Evolutionary conservation across 2,113 vertebrate genomes (phyloP).

Genomic region (Fregata magnificens): DNA sequence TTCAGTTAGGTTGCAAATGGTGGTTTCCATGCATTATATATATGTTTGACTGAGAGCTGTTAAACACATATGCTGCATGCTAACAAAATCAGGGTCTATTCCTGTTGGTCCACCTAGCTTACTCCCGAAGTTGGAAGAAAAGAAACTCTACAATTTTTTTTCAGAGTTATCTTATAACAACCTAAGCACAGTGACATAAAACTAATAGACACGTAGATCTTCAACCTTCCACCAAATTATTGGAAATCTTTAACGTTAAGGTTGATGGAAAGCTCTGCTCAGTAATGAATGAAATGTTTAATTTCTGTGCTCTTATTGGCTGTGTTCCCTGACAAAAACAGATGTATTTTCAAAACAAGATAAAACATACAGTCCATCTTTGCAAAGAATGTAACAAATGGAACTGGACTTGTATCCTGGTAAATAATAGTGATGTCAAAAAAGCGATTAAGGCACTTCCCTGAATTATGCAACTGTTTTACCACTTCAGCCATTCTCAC

Average conservation of each 20-base stretch:
- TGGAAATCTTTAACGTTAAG: slow-evolving; percentile 61
- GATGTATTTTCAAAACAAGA: slow-evolving; percentile 56
- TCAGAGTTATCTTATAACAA: not conserved
- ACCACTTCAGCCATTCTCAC: not conserved
- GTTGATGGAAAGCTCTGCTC: slow-evolving; percentile 52
- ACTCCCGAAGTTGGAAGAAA: not conserved
- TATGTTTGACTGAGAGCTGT: not conserved
- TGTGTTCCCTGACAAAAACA: slow-evolving; percentile 57
- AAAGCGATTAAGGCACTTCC: slow-evolving; percentile 47
- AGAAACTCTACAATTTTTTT: not conserved
- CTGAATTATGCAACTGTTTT: slow-evolving; percentile 42
- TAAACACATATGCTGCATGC: not conserved
- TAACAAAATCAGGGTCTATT: not conserved
- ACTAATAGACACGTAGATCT: slow-evolving; percentile 44
- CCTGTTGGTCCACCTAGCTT: not conserved
- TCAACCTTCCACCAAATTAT: slow-evolving; percentile 43
- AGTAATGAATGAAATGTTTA: slow-evolving; percentile 40
- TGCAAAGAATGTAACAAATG: slow-evolving; percentile 28
- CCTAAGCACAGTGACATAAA: slow-evolving; percentile 16
- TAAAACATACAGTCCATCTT: slow-evolving; percentile 52
- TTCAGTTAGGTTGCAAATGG: not conserved
- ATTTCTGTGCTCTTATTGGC: slow-evolving; percentile 45
- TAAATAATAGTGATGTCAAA: slow-evolving; percentile 55
- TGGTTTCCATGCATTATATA: not conserved
- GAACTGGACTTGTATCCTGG: not conserved